Evolutionary conservation across 2,113 vertebrate species (phyloP).

Genomic region (Ciconia boyciana): DNA sequence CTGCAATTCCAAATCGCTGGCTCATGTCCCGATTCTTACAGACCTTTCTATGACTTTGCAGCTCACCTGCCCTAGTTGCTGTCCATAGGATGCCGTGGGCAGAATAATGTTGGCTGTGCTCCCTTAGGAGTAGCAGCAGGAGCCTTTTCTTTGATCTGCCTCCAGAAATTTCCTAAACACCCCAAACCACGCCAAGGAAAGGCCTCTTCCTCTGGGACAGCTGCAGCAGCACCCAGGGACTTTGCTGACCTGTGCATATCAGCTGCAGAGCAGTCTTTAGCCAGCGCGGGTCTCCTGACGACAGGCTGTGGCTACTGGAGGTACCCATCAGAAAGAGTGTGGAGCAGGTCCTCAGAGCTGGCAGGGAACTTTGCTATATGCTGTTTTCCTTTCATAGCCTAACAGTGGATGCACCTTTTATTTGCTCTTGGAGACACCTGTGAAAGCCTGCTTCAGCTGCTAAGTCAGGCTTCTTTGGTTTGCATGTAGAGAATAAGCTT

Average conservation of each 20-base stretch:
- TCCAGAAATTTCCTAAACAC: not conserved
- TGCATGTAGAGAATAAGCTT: not conserved
- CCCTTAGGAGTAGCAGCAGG: not conserved
- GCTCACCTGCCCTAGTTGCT: conserved; percentile 21
- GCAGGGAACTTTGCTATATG: not conserved
- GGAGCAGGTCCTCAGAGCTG: not conserved
- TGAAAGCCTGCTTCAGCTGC: not conserved
- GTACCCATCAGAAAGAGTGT: not conserved
- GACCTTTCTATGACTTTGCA: conserved; percentile 23
- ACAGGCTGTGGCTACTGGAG: not conserved
- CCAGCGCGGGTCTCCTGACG: not conserved
- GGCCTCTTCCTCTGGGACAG: not conserved
- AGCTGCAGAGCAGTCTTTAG: not conserved
- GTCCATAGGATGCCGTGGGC: not conserved
- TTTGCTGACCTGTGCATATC: not conserved
- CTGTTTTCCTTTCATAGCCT: not conserved
- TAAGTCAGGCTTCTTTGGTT: not conserved
- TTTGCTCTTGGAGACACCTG: not conserved
- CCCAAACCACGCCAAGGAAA: not conserved
- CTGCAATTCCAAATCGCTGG: not conserved
- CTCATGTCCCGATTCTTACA: not conserved
- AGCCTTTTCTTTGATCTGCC: not conserved
- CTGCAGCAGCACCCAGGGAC: not conserved
- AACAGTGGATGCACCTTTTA: not conserved
- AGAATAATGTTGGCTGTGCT: not conserved